Evolutionary conservation across 2,113 vertebrate species (phyloP), one percentile per base, ranked within the genome.

Genomic region (Pseudorhombus dupliciocellatus): DNA sequence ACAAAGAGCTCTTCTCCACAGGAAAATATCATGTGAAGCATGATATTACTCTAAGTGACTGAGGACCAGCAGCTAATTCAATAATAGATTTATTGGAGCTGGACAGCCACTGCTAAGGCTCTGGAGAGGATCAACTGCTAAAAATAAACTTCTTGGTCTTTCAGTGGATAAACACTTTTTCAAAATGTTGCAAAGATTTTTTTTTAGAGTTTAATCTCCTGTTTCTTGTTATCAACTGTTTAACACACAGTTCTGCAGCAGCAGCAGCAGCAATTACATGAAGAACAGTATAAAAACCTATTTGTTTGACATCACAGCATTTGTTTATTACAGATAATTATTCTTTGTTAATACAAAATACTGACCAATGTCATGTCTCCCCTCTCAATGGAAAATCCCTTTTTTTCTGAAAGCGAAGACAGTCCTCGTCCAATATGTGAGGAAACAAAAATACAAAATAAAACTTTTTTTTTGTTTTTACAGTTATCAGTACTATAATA

Each of bases 331-430:
- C 65, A 84, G 71, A 70, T 76, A 66, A 7, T 74, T 75, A 67
- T 65, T 52, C 59, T 55, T 70, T 63, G 56, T 85, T 79, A 86
- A 84, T 87, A 87, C 86, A 90, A 90, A 90, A 90, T 89, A 85
- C 86, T 84, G 76, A 86, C 84, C 84, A 84, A 81, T 83, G 80
- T 86, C 73, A 79, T 4, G 24, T 81, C 44, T 69, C 26, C 46
- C 22, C 20, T 64, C 59, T 54, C 46, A n/a, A 28, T 12, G 63
- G 51, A 84, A 90, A 82, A 77, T 89, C 88, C 88, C 82, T 92
- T 90, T 77, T 87, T 81, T 75, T 64, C 58, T 40, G 60, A 79
- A 83, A 86, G 84, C 76, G 61, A 87, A 81, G 67, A 88, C 66
- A 76, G 7, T 62, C 67, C 28, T 34, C 67, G 54, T 68, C 60